Conservation (phyloP, 2,888 invertebrate species). For the Drosophila engyochracea region DNA sequence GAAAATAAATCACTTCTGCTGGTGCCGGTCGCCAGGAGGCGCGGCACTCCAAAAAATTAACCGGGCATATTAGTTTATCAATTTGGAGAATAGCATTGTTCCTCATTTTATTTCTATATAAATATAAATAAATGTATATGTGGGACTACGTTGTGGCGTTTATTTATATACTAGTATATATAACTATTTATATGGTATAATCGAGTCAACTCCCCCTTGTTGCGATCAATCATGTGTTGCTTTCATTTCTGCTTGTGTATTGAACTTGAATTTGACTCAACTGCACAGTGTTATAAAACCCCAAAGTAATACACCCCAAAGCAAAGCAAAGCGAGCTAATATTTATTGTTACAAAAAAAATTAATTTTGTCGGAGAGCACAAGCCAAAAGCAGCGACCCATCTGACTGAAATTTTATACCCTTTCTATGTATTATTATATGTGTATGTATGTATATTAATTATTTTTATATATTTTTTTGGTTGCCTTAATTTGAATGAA, state of each 20-base stretch:
- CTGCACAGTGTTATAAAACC: not conserved
- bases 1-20: not conserved
- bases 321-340: slow-evolving; percentile 9
- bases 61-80: not conserved
- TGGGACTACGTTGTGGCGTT: not conserved
- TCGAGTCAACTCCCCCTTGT: not conserved
- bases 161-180: not conserved
- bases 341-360: slow-evolving; percentile 32
- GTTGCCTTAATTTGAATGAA: slow-evolving; percentile 30
- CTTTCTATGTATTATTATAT: too few relatives aligned
- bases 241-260: not conserved
- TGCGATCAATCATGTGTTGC: not conserved
- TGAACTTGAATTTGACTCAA: slow-evolving; percentile 23
- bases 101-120: not conserved
- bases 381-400: not conserved
- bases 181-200: not conserved
- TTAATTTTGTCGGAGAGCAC: slow-evolving; percentile 2
- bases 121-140: not conserved
- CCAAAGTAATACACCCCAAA: not conserved
- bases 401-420: too few relatives aligned
- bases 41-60: not conserved
- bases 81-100: not conserved
- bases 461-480: not conserved
- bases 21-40: not conserved
- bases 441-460: not conserved